Conservation (phyloP, 2,113 vertebrate genomes). For the Ochotona princeps region DNA sequence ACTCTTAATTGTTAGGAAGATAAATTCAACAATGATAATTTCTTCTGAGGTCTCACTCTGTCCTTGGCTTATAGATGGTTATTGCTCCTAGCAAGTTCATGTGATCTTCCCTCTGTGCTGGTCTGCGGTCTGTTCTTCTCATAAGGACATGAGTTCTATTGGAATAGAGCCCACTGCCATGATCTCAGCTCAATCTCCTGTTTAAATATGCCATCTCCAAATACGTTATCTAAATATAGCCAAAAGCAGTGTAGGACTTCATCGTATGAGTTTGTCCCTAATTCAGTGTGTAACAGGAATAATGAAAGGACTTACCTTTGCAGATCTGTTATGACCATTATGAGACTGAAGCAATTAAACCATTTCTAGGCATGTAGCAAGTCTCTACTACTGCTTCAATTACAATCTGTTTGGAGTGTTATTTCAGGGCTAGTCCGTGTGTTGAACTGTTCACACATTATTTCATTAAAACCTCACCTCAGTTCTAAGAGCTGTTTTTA, state of each 20-base stretch:
- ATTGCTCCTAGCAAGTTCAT: too few relatives aligned
- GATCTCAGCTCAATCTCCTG: not conserved
- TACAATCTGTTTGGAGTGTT: not conserved
- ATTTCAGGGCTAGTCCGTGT: not conserved
- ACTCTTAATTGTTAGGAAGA: not conserved
- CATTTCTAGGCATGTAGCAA: not conserved
- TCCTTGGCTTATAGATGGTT: not conserved
- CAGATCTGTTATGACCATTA: not conserved
- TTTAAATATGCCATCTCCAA: not conserved
- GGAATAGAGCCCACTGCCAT: not conserved
- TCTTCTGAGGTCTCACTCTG: not conserved
- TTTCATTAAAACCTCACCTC: not conserved
- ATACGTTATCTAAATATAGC: not conserved
- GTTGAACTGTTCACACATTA: not conserved
- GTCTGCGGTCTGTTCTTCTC: not conserved
- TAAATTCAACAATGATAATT: not conserved
- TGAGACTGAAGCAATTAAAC: not conserved
- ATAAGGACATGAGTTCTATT: not conserved
- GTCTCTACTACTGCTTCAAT: rapidly evolving
- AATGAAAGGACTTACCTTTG: too few relatives aligned
- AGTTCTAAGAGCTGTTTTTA: not conserved
- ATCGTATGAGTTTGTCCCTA: not conserved
- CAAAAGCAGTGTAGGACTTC: not conserved
- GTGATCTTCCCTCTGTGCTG: not conserved
- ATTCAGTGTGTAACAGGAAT: not conserved